phyloP scores from a whole-genome alignment of 53 echinoderm and acorn worm genomes.

The Crossaster papposus region DNA sequence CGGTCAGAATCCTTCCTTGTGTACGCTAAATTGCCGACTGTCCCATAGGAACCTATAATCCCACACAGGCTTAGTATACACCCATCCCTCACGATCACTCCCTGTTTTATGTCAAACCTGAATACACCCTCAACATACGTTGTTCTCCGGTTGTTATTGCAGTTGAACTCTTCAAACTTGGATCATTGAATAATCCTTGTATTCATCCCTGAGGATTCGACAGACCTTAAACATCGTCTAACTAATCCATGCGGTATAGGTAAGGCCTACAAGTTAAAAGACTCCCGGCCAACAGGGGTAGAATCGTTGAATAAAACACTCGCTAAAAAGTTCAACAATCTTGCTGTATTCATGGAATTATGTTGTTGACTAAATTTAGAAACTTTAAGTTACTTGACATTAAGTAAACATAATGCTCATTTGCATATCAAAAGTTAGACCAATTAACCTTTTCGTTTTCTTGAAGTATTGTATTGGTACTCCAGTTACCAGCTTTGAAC shows the following conservation, averaged over 20 bases:
- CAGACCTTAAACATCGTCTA: background rate
- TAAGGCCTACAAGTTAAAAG: background rate
- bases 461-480: no score
- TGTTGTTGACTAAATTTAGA: background rate
- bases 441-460: no score
- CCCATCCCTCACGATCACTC: background rate
- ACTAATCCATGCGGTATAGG: background rate
- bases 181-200: background rate
- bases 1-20: background rate
- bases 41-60: background rate
- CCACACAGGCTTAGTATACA: background rate
- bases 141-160: background rate
- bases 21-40: background rate
- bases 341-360: background rate
- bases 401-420: no score
- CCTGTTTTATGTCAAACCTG: background rate
- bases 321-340: constrained; percentile 1
- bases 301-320: background rate
- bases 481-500: no score
- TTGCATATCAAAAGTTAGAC: no score
- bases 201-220: background rate
- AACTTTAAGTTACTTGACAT: no score
- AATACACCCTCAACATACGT: background rate
- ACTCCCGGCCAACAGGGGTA: background rate
- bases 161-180: background rate